Base-by-base conservation (phyloP, 2,113 vertebrate species). In the Centrocercus urophasianus region DNA sequence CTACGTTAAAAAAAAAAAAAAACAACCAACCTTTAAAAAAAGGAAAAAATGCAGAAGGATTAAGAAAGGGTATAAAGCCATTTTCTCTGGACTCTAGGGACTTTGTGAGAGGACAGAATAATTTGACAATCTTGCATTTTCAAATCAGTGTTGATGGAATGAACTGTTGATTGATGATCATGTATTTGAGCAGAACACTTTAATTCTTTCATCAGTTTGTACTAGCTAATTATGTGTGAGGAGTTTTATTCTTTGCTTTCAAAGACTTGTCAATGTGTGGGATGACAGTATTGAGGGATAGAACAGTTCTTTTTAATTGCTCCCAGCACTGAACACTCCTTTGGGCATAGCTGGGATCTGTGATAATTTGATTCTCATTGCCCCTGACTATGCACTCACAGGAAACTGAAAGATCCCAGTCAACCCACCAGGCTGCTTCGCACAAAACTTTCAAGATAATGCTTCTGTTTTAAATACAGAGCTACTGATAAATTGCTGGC, bases 211-310 rank as follows among this genome's bases (percentile, higher is more conserved):
- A 93, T 88, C 77, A 91, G 67, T 97, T 96, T 95, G 12, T 93
- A 93, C 84, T 66, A 66, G 91, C 24, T 97, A 97, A 97, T 96
- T 97, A 92, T 90, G 66, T 93, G 85, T 87, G 86, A 96, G 54
- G 13, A 93, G 27, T 95, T 95, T 97, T 94, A 95, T 93, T 91
- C 77, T 96, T 96, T 96, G 40, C 93, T 96, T 97, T 97, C 95
- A 97, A 96, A 96, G 90, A 13, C 78, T 94, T 93, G 48, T 96
- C 94, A 94, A 15, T 91, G 74, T 94, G 93, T 93, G 67, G 86
- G 85, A 96, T 95, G 96, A 95, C 80, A 96, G 76, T 45, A 86
- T 50, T 65, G 72, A 84, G 82, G 70, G 81, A 89, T 3, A 89
- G 28, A 96, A 73, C 43, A 94, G 42, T 88, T 93, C 72, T 96